Evolutionary conservation across 2,888 invertebrate species (phyloP), one percentile per base, ranked within the genome.

Genomic region (Drosophila nr. fundita): DNA sequence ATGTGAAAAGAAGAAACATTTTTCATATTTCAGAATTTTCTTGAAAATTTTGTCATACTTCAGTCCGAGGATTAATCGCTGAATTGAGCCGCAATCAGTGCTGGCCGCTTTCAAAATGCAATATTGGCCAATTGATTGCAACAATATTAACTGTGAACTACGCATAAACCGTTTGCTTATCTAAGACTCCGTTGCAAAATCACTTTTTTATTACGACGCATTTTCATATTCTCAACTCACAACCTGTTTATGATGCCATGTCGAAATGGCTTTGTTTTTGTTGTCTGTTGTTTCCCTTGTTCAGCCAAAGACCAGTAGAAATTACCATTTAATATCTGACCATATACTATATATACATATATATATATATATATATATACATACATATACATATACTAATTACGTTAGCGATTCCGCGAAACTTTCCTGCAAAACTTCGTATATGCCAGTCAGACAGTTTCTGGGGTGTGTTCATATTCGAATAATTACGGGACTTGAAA

Each of bases 371-470:
- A n/a, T n/a, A n/a, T n/a, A n/a, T n/a, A n/a, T n/a, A 30, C 10
- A 8, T 30, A 30, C 10, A 13, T 50, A 10, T 52, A 10, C 38
- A 34, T n/a, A 30, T 53, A 42, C 8, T 61, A 73, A 73, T 60
- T 73, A 73, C 27, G 29, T 60, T 57, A 57, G 34, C 34, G 49
- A 66, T 73, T 68, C 57, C 57, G 55, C 68, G 68, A 50, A 67
- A 50, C 38, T 72, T 55, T 21, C 42, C 45, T 13, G n/a, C n/a
- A 5, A 38, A 38, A 38, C 18, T 38, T 15, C 36, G 45, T 70
- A n/a, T 34, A n/a, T 34, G 66, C 8, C 65, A 73, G 72, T 50
- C 65, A 60, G 73, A 55, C 73, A 65, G n/a, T 42, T 50, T 30
- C 21, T 27, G 29, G 73, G 65, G 60, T 57, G 66, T 66, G 73